Conservation (phyloP, 2,113 vertebrate genomes). For the Smithornis capensis region DNA sequence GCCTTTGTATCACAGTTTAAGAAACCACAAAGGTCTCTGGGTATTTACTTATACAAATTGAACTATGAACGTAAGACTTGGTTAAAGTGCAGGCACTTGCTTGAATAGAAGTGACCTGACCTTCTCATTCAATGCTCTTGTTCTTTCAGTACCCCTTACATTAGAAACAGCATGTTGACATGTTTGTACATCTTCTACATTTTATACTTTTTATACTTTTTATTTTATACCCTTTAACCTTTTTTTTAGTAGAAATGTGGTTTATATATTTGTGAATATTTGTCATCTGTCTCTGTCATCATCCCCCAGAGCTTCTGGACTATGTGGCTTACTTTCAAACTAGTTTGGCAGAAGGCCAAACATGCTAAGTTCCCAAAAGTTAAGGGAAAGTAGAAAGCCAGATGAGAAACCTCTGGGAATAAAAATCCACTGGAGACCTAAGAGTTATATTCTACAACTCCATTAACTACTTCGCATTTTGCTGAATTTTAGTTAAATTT, state of each 20-base stretch:
- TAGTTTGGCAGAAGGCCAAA: constrained; percentile 36
- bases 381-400: constrained; percentile 26
- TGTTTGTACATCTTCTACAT: background rate
- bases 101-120: background rate
- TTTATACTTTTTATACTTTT: background rate
- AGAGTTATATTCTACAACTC: background rate
- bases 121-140: background rate
- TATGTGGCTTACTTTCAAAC: constrained; percentile 20
- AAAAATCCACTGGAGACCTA: background rate
- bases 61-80: background rate
- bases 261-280: constrained; percentile 12
- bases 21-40: background rate
- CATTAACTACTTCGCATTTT: background rate
- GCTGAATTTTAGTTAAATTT: background rate
- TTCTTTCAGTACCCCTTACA: background rate
- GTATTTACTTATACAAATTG: background rate
- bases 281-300: constrained; percentile 11
- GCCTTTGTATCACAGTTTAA: background rate
- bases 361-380: constrained; percentile 37
- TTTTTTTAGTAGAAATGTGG: constrained; percentile 4
- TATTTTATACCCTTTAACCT: background rate
- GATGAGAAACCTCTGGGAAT: constrained; percentile 45
- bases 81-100: background rate
- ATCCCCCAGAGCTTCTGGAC: constrained; percentile 17
- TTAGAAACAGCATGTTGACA: background rate